phyloP scores from a whole-genome alignment of 2,113 vertebrate species.

The Phodopus roborovskii region DNA sequence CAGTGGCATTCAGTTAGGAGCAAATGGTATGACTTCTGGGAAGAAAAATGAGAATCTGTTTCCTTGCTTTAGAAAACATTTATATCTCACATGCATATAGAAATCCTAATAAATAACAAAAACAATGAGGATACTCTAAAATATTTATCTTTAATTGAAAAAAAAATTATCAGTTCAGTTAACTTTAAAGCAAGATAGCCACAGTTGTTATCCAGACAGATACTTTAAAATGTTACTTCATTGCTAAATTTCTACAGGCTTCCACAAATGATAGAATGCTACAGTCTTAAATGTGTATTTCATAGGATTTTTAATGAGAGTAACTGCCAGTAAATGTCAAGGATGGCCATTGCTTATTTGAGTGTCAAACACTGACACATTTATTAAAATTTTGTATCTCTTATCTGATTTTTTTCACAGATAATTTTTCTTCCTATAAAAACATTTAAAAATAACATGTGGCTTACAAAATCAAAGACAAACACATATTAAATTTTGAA shows the following conservation, averaged over 20 bases:
- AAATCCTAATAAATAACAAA: background rate
- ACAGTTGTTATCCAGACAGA: background rate
- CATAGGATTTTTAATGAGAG: background rate
- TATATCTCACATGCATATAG: background rate
- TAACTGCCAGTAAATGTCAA: background rate
- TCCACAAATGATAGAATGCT: background rate
- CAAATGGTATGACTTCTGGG: slow-evolving; percentile 18
- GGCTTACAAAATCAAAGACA: background rate
- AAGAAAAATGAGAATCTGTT: slow-evolving; percentile 49
- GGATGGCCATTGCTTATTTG: background rate
- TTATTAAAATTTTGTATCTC: background rate
- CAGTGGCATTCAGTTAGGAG: background rate
- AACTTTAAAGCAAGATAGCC: background rate
- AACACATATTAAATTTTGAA: background rate
- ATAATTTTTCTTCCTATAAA: slow-evolving; percentile 2
- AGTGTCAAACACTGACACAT: background rate
- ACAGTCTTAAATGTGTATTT: background rate
- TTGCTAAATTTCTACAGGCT: background rate
- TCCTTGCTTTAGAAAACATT: slow-evolving; percentile 30
- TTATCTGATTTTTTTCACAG: background rate
- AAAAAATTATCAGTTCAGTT: background rate
- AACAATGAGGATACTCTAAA: slow-evolving; percentile 10
- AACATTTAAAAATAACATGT: background rate
- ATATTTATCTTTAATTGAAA: background rate
- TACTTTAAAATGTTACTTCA: background rate